Base-by-base conservation (phyloP, 23 tunicate species). In the Botrylloides violaceus region DNA sequence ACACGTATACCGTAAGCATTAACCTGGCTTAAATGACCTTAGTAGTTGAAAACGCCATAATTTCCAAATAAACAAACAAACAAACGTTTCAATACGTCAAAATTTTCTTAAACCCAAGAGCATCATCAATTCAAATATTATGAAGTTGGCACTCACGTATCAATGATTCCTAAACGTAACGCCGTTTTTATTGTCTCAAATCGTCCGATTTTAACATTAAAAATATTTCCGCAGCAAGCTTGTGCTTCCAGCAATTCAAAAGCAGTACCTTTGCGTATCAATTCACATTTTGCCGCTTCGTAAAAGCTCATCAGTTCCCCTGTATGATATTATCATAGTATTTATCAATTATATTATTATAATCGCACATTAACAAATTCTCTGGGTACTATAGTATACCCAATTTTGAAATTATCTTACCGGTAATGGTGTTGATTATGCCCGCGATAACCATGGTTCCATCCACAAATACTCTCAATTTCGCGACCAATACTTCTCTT, bases 401-500 rank as follows among this genome's bases (percentile, higher is more conserved):
- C 18, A 18, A 47, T 47, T 18, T 12, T 59, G 30, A 0, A 65
- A 65, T 32, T 18, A 0, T 33, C 38, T 20, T 48, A 90, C 99
- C 96, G 33, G 88, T 95, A 3, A 22, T 61, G 1, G 92, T 78
- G 64, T 88, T 95, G 21, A 95, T 87, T 22, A 95, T 65, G 7
- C 99, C 99, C 63, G 96, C 99, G 36, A 95, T 95, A 1, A 96
- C 96, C 86, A 87, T 74, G 47, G 86, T 78, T 50, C 99, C 99
- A 58, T 95, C 99, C 9, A 95, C 99, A 59, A 49, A 84, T 9
- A 95, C 95, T 64, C 71, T 78, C 43, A 95, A 65, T 19, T 90
- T 50, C 23, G 84, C 96, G 20, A 95, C 96, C 89, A 95, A 74
- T 18, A 60, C 48, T 1, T 61, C 81, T 62, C 79, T 88, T 57